A percentile compares a stretch with the other conserved stretches of the same genome.
These are phyloP conservation scores for Alca torda DNA, from an alignment of 2,797 vertebrate species.

Conservation along the genomic window DNA sequence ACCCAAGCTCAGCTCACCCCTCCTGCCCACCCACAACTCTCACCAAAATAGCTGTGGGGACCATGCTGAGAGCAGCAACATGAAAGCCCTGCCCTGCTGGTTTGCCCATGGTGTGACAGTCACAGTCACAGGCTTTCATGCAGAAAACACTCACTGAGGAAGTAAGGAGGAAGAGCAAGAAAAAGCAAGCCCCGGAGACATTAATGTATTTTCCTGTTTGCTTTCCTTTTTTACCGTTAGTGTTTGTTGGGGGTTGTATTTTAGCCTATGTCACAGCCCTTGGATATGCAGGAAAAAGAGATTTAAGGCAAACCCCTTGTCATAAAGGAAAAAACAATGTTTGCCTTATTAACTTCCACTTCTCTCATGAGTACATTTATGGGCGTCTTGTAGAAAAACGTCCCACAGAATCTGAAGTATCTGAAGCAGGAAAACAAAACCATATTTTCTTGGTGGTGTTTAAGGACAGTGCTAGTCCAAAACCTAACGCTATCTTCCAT, in stretches of 20 bases:
- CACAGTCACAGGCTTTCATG: not conserved
- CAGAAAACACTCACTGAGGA: not conserved
- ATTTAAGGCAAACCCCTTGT: not conserved
- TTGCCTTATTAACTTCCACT: not conserved
- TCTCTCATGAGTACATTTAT: not conserved
- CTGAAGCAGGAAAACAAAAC: not conserved
- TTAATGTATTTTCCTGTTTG: not conserved
- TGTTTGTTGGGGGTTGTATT: not conserved
- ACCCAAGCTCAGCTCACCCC: not conserved
- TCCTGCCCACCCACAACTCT: not conserved
- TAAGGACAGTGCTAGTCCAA: not conserved
- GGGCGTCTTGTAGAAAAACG: not conserved
- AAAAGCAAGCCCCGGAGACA: not conserved
- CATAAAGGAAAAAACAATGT: not conserved
- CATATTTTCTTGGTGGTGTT: not conserved
- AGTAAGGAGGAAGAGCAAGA: not conserved
- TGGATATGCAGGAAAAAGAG: not conserved
- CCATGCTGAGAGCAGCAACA: not conserved
- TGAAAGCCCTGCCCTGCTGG: not conserved
- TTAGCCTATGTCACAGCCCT: not conserved
- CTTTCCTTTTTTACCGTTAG: not conserved
- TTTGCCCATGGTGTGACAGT: not conserved
- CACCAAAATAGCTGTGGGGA: not conserved
- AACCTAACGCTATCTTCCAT: not conserved
- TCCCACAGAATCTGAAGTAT: not conserved